A percentile compares a stretch with the other conserved stretches of the same genome.
phyloP scores from a whole-genome alignment of 2,113 vertebrate species.

The Hoplias malabaricus region DNA sequence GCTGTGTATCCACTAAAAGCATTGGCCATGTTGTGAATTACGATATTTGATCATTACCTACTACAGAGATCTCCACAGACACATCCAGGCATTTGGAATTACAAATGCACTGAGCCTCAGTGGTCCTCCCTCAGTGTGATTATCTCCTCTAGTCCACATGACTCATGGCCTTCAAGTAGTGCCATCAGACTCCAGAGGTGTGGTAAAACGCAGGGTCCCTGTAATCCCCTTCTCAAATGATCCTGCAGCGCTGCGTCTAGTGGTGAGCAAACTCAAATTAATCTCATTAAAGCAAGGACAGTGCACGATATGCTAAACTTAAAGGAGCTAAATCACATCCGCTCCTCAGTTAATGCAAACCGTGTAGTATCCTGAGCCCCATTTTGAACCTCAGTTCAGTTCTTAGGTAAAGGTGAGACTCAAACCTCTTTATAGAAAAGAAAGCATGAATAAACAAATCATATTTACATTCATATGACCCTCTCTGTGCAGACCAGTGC shows the following conservation, averaged over 20 bases:
- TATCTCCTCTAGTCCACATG: neutral
- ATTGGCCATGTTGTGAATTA: no score
- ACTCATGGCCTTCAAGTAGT: neutral
- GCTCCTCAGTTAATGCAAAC: neutral
- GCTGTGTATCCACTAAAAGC: no score
- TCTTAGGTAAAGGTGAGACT: neutral
- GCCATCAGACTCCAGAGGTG: neutral
- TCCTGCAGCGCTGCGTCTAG: slow-evolving; percentile 12
- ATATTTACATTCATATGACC: no score
- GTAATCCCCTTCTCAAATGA: slow-evolving; percentile 41
- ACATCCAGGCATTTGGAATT: neutral
- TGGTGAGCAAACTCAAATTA: slow-evolving; percentile 27
- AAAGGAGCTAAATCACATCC: neutral
- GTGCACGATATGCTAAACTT: slow-evolving; percentile 46
- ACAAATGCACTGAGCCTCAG: neutral
- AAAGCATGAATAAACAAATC: no score
- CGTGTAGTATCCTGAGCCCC: neutral
- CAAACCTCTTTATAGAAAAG: no score
- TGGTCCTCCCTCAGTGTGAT: neutral
- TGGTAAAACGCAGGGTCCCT: slow-evolving; percentile 2
- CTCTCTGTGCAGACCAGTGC: no score
- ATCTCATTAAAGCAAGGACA: slow-evolving; percentile 58
- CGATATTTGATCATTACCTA: no score
- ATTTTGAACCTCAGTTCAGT: neutral
- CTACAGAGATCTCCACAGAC: no score